Conservation (phyloP, 2,797 vertebrate genomes). For the Alcedo atthis region DNA sequence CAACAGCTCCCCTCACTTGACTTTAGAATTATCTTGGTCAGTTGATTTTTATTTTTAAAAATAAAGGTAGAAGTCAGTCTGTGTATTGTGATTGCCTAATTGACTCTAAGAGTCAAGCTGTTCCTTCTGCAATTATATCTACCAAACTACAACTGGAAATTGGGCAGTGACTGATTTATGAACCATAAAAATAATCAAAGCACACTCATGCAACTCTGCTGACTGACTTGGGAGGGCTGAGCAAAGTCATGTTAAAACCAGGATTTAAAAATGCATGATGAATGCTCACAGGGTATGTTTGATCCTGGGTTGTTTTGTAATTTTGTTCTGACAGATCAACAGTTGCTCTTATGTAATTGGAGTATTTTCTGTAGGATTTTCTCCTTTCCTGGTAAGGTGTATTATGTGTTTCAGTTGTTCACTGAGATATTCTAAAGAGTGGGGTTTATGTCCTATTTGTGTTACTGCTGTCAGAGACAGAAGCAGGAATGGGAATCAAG, state of each 20-base stretch:
- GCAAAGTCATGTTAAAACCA: neutral
- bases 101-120: conserved; percentile 12
- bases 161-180: neutral
- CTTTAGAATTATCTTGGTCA: neutral
- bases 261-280: neutral
- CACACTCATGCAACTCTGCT: neutral
- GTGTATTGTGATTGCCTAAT: neutral
- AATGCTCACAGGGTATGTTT: neutral
- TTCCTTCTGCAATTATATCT: neutral
- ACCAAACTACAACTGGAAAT: neutral
- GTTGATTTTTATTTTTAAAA: neutral
- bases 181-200: neutral
- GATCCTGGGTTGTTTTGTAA: neutral
- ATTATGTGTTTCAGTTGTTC: neutral
- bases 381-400: neutral
- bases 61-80: neutral
- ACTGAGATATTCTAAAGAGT: neutral
- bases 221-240: neutral
- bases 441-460: neutral
- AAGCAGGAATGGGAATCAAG: neutral
- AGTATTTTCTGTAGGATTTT: neutral
- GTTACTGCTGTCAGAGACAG: neutral
- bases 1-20: neutral
- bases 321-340: neutral
- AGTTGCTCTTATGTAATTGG: neutral